phyloP scores from a whole-genome alignment of 2,113 vertebrate genomes.

The Monopterus albus region DNA sequence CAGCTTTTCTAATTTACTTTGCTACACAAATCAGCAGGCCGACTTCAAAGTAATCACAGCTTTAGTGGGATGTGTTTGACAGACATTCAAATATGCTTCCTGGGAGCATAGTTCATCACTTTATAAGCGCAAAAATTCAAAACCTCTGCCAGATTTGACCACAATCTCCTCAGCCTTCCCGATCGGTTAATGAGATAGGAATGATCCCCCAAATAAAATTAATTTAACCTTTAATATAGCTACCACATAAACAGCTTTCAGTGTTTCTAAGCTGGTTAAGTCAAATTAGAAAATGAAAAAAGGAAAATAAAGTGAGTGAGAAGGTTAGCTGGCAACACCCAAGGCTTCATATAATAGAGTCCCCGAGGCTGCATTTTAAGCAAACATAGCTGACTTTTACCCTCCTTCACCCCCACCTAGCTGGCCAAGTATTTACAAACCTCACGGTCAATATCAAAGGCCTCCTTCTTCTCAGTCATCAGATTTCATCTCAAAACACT shows the following conservation, averaged over 20 bases:
- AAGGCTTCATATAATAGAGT: slow-evolving; percentile 68
- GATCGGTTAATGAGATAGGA: slow-evolving; percentile 52
- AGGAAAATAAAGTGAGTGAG: slow-evolving; percentile 12
- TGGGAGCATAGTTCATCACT: slow-evolving; percentile 51
- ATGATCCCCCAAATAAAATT: slow-evolving; percentile 40
- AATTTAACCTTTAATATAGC: slow-evolving; percentile 1
- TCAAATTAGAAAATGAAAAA: slow-evolving; percentile 6
- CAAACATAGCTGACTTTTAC: slow-evolving; percentile 69
- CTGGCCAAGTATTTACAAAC: slow-evolving; percentile 45
- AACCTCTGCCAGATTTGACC: slow-evolving; percentile 53
- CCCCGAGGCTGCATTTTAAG: slow-evolving; percentile 61
- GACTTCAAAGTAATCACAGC: slow-evolving; percentile 52
- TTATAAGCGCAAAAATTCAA: slow-evolving; percentile 64
- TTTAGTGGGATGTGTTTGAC: slow-evolving; percentile 53
- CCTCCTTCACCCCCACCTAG: slow-evolving; percentile 59
- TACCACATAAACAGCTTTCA: slow-evolving; percentile 20
- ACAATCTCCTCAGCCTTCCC: slow-evolving; percentile 42
- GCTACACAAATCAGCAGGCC: slow-evolving; percentile 34
- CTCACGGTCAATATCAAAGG: slow-evolving; percentile 73
- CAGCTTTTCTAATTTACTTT: slow-evolving; percentile 31
- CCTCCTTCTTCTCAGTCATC: slow-evolving; percentile 74
- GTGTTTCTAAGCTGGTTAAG: slow-evolving; percentile 30
- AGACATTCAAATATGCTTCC: slow-evolving; percentile 43
- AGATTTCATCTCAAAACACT: slow-evolving; percentile 67
- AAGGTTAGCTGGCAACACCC: slow-evolving; percentile 77